Evolutionary conservation across 2,113 vertebrate genomes (phyloP), one percentile per base, ranked within the genome.

Genomic region (Neodontobutis hainanensis): DNA sequence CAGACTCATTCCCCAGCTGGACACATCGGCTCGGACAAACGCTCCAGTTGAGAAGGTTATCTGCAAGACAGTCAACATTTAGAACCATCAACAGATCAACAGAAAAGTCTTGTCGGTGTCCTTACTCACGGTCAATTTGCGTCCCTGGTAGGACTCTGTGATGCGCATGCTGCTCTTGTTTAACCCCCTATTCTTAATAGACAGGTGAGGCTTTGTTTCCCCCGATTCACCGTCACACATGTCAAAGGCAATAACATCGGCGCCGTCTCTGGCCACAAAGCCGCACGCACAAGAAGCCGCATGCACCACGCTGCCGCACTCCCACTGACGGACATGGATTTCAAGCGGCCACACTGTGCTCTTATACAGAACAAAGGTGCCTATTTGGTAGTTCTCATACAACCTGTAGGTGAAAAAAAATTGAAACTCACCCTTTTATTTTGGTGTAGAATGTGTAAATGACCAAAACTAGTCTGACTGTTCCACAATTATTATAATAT

Each of bases 1-100:
- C 78, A 97, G 75, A 87, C 95, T 98, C 93, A 98, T 95, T 36
- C 95, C 95, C 95, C 95, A 97, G 51, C 91, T 85, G 2, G 93
- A 94, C 49, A 97, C 91, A 69, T 98, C 95, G 0, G 94, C 95
- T 43, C 95, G 94, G 60, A 98, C 65, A 0, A 96, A 97, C 6
- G 93, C 92, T 82, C 96, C 96, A 0, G 95, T 96, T 8, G 93
- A 90, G 88, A 98, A 96, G 15, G 82, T 91, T 48, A 99, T 70
- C 95, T 97, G 80, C 3, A 32, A 27, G 27, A 63, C 4, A 19
- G 12, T 5, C 47, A 35, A 36, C 8, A 51, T 51, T 51, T 27
- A 51, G 46, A 40, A 34, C 47, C 1, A 75, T 1, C 5, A 19
- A 58, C 11, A 4, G 12, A 8, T 19, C 10, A 32, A 1, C 46